A percentile compares a stretch with the other conserved stretches of the same genome.
phyloP scores from a whole-genome alignment of 2,113 vertebrate genomes.

The Petrocephalus zakoni region DNA sequence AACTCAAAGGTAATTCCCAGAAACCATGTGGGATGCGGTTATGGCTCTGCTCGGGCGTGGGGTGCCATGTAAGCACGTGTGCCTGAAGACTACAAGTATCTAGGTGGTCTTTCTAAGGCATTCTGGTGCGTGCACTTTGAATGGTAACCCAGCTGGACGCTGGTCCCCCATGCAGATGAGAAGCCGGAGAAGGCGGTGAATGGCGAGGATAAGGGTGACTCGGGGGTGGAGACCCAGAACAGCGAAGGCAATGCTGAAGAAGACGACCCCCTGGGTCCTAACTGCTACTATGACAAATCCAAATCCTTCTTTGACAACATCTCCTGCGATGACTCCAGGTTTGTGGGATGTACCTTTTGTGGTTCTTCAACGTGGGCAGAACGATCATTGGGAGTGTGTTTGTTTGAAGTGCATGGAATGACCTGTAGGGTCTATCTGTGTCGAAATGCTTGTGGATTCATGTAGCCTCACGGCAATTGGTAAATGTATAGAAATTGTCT shows the following conservation, averaged over 20 bases:
- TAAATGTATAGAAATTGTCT: not conserved
- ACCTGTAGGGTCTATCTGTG: not conserved
- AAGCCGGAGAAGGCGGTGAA: slow-evolving; percentile 85
- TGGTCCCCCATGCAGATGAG: slow-evolving; percentile 65
- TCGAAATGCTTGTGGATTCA: not conserved
- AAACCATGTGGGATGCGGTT: not conserved
- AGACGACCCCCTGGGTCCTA: slow-evolving; percentile 75
- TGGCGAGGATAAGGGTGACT: slow-evolving; percentile 87
- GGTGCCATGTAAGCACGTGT: not conserved
- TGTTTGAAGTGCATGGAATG: not conserved
- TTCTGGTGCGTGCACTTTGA: not conserved
- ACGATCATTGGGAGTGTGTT: not conserved
- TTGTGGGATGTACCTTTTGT: slow-evolving; percentile 20
- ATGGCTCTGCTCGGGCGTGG: not conserved
- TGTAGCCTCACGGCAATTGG: not conserved
- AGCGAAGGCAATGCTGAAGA: slow-evolving; percentile 82
- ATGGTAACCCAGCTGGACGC: not conserved
- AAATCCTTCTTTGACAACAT: slow-evolving; percentile 99
- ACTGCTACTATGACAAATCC: slow-evolving; percentile 94
- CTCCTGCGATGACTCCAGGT: slow-evolving; percentile 89
- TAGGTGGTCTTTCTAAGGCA: not conserved
- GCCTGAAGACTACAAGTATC: not conserved
- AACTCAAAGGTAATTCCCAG: slow-evolving; percentile 80
- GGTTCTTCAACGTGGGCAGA: not conserved
- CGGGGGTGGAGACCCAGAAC: slow-evolving; percentile 74